Percentiles rank a stretch among this genome's conserved stretches.
Evolutionary conservation across 1,140 invertebrate genomes (phyloP).

Genomic region (Mylabris phalerata): DNA sequence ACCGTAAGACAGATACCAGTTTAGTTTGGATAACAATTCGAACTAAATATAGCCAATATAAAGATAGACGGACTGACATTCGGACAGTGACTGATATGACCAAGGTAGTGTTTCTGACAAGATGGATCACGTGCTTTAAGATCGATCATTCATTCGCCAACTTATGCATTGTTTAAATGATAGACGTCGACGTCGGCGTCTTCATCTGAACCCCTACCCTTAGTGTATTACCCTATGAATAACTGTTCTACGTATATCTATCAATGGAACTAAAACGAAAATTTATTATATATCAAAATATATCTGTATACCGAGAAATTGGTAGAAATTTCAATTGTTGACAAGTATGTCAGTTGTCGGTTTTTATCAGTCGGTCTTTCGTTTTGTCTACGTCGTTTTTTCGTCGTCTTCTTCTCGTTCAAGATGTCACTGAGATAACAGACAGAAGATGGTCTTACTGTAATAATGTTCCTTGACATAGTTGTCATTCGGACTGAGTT

Average conservation of each 20-base stretch:
- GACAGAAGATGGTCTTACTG: conserved; percentile 28
- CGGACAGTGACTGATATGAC: conserved; percentile 15
- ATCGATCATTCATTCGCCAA: conserved; percentile 16
- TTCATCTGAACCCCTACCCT: no score
- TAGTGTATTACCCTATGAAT: no score
- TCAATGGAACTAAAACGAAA: no score
- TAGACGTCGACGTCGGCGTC: no score
- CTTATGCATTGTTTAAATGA: conserved; percentile 13
- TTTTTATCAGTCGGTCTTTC: background rate
- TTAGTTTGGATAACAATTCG: no score
- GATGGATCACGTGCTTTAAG: conserved; percentile 13
- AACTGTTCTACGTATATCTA: no score
- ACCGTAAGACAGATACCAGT: no score
- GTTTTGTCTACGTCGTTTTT: background rate
- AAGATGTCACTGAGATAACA: conserved; percentile 23
- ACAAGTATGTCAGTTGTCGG: background rate
- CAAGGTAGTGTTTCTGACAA: conserved; percentile 14
- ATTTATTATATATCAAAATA: no score
- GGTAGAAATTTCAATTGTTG: no score
- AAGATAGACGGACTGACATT: background rate
- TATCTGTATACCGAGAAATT: no score
- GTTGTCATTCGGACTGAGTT: conserved; percentile 28
- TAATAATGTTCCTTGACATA: conserved; percentile 34
- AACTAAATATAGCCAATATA: no score
- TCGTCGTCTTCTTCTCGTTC: conserved; percentile 14